Base-by-base conservation (phyloP, 2,797 vertebrate genomes). In the Neoniphon sammara region DNA sequence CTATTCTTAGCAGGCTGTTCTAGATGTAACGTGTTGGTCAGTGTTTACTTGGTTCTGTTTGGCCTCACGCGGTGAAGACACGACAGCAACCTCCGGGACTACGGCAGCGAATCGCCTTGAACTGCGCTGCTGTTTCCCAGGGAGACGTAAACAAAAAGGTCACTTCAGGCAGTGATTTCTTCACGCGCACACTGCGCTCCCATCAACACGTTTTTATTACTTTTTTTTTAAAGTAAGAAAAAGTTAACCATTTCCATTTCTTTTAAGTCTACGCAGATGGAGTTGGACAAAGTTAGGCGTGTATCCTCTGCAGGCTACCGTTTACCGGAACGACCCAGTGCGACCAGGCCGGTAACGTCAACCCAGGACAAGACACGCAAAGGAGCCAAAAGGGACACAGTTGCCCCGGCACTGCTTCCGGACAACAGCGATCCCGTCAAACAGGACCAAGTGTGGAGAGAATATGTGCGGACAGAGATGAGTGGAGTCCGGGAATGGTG, bases 391-490 rank as follows among this genome's bases (percentile, higher is more conserved):
- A 0, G 59, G 67, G 70, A 49, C 36, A 44, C 87, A 0, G 31
- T 8, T 34, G 3, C 0, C 77, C 27, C 87, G 30, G 61, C 65
- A 4, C 64, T 58, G 39, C 27, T 18, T 0, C 14, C 75, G 1
- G 81, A 80, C n/a, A 20, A 5, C 56, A 56, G 25, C 0, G 92
- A 95, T 20, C 84, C 87, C 0, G 89, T 95, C 1, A 93, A 88
- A 61, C 84, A 87, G 77, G 94, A 95, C 83, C 92, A 88, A 5
- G 58, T 93, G 54, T 96, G 95, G 95, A 93, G 86, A 60, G 94
- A 96, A 53, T 18, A 78, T 70, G 89, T 95, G 23, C 86, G 88
- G 58, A 87, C 85, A 1, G 95, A 96, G 81, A 78, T 80, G 77
- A 91, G 72, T 66, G 83, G 85, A 36, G 83, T 80, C 17, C 88